A percentile compares a stretch with the other conserved stretches of the same genome.
Conservation (phyloP, 2,888 invertebrate species). For the Timandra comae region DNA sequence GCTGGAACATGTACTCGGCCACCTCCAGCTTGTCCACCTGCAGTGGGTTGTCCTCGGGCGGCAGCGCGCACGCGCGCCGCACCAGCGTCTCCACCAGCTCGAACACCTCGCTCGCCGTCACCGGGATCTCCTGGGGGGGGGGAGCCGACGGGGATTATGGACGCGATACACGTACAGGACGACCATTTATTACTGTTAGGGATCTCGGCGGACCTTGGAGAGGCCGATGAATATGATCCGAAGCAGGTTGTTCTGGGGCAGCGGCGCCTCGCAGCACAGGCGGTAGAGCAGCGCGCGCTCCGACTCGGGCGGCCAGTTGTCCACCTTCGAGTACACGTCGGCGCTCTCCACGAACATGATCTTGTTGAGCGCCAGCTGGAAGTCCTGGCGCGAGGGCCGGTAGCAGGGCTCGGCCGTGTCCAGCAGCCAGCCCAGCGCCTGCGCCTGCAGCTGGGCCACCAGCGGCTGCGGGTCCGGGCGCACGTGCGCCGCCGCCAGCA, state of each 20-base stretch:
- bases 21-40: conserved; percentile 89
- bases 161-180: too few species aligned
- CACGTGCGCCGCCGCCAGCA: conserved; percentile 82
- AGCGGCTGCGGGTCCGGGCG: conserved; percentile 61
- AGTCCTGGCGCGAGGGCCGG: conserved; percentile 82
- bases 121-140: conserved; percentile 87
- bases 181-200: too few species aligned
- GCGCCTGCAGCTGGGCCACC: conserved; percentile 83
- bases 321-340: conserved; percentile 88
- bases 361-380: conserved; percentile 86
- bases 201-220: conserved; percentile 83
- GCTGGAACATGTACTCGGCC: conserved; percentile 91
- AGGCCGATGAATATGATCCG: conserved; percentile 89
- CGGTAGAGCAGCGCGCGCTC: conserved; percentile 88
- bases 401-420: conserved; percentile 86
- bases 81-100: conserved; percentile 92
- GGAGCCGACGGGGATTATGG: too few species aligned
- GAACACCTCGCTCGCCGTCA: conserved; percentile 88
- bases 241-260: conserved; percentile 89
- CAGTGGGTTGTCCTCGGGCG: conserved; percentile 83
- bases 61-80: conserved; percentile 87
- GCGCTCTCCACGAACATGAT: conserved; percentile 85
- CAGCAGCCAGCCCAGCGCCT: conserved; percentile 92
- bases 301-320: conserved; percentile 94
- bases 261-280: conserved; percentile 91